Conservation (phyloP, 2,797 vertebrate species). For the Allobates femoralis region DNA sequence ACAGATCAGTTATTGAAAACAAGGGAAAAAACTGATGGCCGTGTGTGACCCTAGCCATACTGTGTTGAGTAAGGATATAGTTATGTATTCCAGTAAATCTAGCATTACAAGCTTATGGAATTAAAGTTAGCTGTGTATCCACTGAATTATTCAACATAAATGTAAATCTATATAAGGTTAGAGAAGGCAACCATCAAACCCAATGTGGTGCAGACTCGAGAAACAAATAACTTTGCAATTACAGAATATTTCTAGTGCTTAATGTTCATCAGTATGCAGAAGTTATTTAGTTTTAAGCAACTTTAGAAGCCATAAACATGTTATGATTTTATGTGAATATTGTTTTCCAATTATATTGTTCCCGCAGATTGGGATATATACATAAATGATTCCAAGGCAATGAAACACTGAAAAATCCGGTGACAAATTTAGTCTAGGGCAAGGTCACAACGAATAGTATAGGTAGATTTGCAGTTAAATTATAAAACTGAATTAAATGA, state of each 20-base stretch:
- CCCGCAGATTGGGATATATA: conserved; percentile 43
- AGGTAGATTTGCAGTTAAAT: conserved; percentile 62
- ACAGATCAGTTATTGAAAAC: too few species aligned
- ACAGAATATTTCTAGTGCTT: conserved; percentile 6
- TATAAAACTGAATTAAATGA: conserved; percentile 63
- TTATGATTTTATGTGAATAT: conserved; percentile 35
- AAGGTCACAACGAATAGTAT: conserved; percentile 46
- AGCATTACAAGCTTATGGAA: neutral
- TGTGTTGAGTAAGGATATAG: neutral
- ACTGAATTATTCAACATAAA: conserved; percentile 22
- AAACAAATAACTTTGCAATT: neutral
- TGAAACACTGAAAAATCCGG: conserved; percentile 31
- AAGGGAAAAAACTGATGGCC: too few species aligned
- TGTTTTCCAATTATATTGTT: conserved; percentile 53
- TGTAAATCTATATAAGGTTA: conserved; percentile 31
- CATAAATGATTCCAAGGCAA: conserved; percentile 51
- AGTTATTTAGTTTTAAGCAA: conserved; percentile 13
- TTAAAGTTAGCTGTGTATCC: neutral
- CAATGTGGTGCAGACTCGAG: neutral
- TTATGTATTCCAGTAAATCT: neutral
- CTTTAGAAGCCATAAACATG: conserved; percentile 39
- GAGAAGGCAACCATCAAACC: neutral
- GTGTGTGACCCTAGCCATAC: too few species aligned
- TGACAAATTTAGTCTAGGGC: conserved; percentile 61
- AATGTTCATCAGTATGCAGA: neutral